Conservation (phyloP, 1,140 invertebrate species). For the Cydia fagiglandana region DNA sequence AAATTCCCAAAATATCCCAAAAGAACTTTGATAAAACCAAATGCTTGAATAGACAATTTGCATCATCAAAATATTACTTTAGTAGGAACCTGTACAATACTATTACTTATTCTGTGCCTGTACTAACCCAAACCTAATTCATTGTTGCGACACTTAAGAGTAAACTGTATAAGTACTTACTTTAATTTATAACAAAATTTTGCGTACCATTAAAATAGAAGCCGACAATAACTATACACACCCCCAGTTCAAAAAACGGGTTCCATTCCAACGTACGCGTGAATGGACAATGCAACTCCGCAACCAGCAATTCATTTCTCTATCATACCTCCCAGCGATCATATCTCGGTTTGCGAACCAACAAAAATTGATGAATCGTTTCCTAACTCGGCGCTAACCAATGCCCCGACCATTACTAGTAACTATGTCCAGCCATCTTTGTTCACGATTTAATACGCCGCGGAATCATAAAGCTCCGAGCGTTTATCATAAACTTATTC, state of each 20-base stretch:
- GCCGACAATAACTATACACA: not conserved
- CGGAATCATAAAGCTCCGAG: constrained; percentile 40
- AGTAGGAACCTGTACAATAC: no score
- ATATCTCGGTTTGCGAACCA: constrained; percentile 42
- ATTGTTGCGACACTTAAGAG: no score
- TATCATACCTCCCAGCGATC: constrained; percentile 38
- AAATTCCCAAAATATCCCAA: no score
- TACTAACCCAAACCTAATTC: no score
- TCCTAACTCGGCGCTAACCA: constrained; percentile 33
- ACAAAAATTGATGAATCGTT: constrained; percentile 56
- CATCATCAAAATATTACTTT: no score
- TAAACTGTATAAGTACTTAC: not conserved
- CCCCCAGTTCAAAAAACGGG: not conserved
- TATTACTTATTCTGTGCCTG: no score
- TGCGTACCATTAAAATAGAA: not conserved
- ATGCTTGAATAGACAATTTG: no score
- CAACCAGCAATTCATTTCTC: constrained; percentile 42
- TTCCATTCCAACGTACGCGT: constrained; percentile 5
- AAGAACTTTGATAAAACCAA: no score
- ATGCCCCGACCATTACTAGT: not conserved
- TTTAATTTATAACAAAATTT: not conserved
- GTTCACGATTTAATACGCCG: constrained; percentile 54
- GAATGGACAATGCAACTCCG: constrained; percentile 45
- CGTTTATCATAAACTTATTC: constrained; percentile 38
- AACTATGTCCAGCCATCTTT: constrained; percentile 56